Conservation (phyloP, 2,113 vertebrate genomes). For the Lucifuga dentata region DNA sequence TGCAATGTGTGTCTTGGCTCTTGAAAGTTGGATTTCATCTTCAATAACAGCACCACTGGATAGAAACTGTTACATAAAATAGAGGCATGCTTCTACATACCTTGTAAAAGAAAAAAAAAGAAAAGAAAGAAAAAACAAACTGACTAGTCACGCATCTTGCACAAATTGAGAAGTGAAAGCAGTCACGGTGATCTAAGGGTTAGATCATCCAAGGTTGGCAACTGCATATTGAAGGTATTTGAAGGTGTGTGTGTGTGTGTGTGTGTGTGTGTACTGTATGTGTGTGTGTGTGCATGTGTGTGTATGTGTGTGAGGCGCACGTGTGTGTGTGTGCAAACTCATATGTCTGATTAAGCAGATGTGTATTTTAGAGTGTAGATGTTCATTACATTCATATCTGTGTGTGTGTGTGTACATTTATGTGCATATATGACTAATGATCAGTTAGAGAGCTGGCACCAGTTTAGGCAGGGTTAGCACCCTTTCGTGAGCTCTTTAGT, state of each 20-base stretch:
- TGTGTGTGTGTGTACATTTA: conserved; percentile 13
- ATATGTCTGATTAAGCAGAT: conserved; percentile 25
- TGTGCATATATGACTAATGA: conserved; percentile 40
- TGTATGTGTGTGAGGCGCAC: too few species aligned
- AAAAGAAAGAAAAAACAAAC: conserved; percentile 67
- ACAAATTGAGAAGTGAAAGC: conserved; percentile 60
- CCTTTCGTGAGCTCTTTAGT: conserved; percentile 52
- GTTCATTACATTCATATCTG: conserved; percentile 2
- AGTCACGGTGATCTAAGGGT: conserved; percentile 49
- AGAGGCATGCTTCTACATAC: conserved; percentile 75
- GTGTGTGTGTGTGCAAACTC: too few species aligned
- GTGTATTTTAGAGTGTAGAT: conserved; percentile 23
- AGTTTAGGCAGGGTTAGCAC: conserved; percentile 35
- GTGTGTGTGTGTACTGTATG: conserved; percentile 11
- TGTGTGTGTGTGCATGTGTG: too few species aligned
- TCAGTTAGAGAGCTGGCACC: conserved; percentile 54
- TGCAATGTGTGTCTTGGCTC: conserved; percentile 53
- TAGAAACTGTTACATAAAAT: conserved; percentile 77
- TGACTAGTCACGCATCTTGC: conserved; percentile 79
- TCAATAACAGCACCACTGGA: conserved; percentile 72
- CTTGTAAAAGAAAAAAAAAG: conserved; percentile 74
- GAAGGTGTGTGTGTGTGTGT: conserved; percentile 12
- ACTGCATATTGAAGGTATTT: conserved; percentile 27
- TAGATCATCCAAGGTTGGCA: conserved; percentile 36
- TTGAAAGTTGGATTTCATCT: conserved; percentile 68